Base-by-base conservation (phyloP, 2,888 invertebrate species). In the Drosophila neotestacea region DNA sequence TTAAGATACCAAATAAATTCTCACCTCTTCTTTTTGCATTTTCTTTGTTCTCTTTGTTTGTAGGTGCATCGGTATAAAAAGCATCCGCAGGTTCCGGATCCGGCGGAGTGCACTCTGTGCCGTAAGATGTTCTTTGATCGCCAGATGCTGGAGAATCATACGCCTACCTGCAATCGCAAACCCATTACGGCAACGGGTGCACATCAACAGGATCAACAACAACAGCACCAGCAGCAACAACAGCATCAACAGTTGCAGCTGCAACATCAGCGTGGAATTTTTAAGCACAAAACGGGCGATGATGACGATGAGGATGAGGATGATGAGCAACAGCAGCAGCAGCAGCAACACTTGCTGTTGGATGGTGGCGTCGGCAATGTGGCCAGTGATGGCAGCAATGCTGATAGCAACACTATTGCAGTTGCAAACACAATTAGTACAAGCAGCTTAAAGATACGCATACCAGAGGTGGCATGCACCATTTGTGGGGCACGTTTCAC, bases 31-130 rank as follows among this genome's bases (percentile, higher is more conserved):
- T 32, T 3, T 4, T 63, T 16, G 16, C 16, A 16, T 16, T 16
- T 16, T 16, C 16, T 16, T 16, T 16, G 16, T 16, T 16, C 5
- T 34, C 16, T 6, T 22, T 41, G 2, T n/a, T 54, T 44, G 0
- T 13, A 91, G 91, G 91, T 91, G n/a, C 93, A 93, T 88, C 92
- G 93, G 16, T 92, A 93, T 63, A 93, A 93, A 69, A 93, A 93
- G 77, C 93, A 93, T 90, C 93, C 93, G 4, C 91, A 92, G 66
- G 89, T 92, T 22, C 91, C 93, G 0, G 91, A 92, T 74, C 93
- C 93, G 4, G 91, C 91, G 0, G 90, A 91, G 62, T 93, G 93
- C 74, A 83, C 85, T 22, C 75, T 92, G 10, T 93, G 93, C 70
- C 90, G 92, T n/a, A 93, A 93, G 70, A 84, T 90, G 13, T 93